Conservation (phyloP, 64 coral and sea anemone species). For the Acropora tenuis region DNA sequence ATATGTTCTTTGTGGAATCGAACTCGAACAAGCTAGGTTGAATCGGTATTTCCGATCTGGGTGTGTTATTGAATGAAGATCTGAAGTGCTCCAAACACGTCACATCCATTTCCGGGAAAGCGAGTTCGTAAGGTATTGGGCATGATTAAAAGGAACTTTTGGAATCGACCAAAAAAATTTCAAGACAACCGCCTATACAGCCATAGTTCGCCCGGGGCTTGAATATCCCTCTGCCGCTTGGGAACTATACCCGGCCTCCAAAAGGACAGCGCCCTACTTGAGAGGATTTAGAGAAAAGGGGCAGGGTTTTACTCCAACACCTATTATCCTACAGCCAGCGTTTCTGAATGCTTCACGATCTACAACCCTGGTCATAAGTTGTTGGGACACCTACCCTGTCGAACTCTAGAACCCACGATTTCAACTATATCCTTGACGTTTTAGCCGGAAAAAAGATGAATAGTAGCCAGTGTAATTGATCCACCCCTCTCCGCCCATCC, state of each 20-base stretch:
- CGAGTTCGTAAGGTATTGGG: constrained; percentile 20
- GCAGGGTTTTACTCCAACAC: constrained; percentile 59
- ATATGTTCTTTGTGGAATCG: constrained; percentile 56
- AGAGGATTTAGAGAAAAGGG: constrained; percentile 58
- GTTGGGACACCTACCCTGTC: too few species aligned
- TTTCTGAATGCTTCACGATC: constrained; percentile 57
- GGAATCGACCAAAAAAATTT: constrained; percentile 31
- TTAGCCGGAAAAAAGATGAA: too few species aligned
- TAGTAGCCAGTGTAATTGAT: too few species aligned
- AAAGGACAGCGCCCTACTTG: constrained; percentile 59
- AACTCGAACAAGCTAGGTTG: constrained; percentile 57
- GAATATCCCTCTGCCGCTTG: constrained; percentile 64
- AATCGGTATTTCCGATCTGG: constrained; percentile 31
- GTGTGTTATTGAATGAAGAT: neutral
- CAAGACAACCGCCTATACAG: constrained; percentile 39
- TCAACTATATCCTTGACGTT: too few species aligned
- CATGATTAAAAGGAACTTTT: constrained; percentile 46
- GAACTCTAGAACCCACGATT: too few species aligned
- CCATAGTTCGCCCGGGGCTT: constrained; percentile 62
- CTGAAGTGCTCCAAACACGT: constrained; percentile 69
- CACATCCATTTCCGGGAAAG: constrained; percentile 16
- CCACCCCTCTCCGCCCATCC: too few species aligned
- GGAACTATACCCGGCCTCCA: constrained; percentile 59
- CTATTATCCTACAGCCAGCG: constrained; percentile 68
- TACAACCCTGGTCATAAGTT: too few species aligned